A percentile compares a stretch with the other conserved stretches of the same genome.
Evolutionary conservation across 2,113 vertebrate genomes (phyloP).

Genomic region (Esox niger): DNA sequence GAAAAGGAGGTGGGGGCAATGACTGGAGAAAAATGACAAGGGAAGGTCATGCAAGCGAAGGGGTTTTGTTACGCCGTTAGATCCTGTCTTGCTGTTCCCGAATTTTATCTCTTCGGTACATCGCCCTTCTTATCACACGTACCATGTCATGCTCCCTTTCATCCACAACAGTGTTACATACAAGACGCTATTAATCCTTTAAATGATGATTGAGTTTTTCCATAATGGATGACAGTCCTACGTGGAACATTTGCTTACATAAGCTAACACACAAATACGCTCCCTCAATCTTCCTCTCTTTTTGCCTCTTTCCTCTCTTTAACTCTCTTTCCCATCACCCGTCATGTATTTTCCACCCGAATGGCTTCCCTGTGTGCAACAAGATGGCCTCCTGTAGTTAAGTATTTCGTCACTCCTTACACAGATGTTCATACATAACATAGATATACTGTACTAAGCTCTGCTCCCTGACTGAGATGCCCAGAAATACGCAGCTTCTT

Average conservation of each 20-base stretch:
- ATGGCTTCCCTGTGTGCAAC: background rate
- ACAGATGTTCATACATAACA: background rate
- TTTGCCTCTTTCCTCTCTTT: too few relatives aligned
- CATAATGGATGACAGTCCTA: background rate
- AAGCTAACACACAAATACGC: background rate
- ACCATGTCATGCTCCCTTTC: background rate
- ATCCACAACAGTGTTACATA: background rate
- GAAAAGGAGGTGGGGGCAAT: background rate
- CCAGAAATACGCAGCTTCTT: background rate
- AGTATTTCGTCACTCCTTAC: background rate
- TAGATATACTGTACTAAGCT: background rate
- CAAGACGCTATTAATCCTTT: background rate
- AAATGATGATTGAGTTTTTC: background rate
- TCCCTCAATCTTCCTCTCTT: too few relatives aligned
- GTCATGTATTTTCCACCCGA: background rate
- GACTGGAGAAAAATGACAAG: constrained; percentile 14
- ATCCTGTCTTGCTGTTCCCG: background rate
- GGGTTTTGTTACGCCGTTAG: background rate
- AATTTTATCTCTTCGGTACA: background rate
- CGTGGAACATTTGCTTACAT: background rate
- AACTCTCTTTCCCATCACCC: background rate
- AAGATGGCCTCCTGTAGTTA: background rate
- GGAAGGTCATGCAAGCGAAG: constrained; percentile 5
- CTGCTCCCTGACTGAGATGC: too few relatives aligned
- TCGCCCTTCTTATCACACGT: background rate